Evolutionary conservation across 2,113 vertebrate species (phyloP), one percentile per base, ranked within the genome.

Genomic region (Hippocampus barbouri): DNA sequence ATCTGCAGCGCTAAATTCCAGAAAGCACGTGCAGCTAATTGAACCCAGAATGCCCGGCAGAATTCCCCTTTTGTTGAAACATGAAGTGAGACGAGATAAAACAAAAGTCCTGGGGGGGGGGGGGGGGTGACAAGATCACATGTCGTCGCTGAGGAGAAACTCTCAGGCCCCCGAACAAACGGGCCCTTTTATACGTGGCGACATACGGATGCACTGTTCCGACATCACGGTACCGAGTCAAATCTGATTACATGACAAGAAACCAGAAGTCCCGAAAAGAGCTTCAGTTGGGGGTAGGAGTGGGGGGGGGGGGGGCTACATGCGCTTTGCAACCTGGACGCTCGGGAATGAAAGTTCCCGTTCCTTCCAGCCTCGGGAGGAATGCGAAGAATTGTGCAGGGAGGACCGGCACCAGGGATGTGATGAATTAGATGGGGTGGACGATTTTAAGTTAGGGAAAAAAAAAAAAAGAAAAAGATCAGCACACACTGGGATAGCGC

Each of bases 181-280:
- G 30, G 73, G 70, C 30, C 59, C 80, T 88, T 51, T 88, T 83
- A 77, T 86, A 27, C 72, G 64, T 21, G 8, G 20, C 16, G 34
- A 45, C 75, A 65, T 16, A 77, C 60, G 45, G 27, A 43, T 76
- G 84, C 16, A 49, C 20, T 54, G 5, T 23, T n/a, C 66, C 54
- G 6, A 49, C 71, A 62, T 75, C 53, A 69, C 73, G 57, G 66
- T 8, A 68, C 49, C 62, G 47, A 54, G 38, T 8, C 77, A 69
- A 80, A 82, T 68, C 1, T 60, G 59, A 81, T 79, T 79, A 79
- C 18, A 57, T 40, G 73, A 76, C 3, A 0, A 66, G 68, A 56
- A 75, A 65, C 30, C 59, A 20, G 53, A 59, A 79, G 65, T 45
- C 77, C 74, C 65, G 14, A 49, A 69, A 74, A 73, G 59, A 72